These are phyloP conservation scores for Acanthurus tractus DNA, from an alignment of 2,797 vertebrate genomes.

Conservation along the genomic window DNA sequence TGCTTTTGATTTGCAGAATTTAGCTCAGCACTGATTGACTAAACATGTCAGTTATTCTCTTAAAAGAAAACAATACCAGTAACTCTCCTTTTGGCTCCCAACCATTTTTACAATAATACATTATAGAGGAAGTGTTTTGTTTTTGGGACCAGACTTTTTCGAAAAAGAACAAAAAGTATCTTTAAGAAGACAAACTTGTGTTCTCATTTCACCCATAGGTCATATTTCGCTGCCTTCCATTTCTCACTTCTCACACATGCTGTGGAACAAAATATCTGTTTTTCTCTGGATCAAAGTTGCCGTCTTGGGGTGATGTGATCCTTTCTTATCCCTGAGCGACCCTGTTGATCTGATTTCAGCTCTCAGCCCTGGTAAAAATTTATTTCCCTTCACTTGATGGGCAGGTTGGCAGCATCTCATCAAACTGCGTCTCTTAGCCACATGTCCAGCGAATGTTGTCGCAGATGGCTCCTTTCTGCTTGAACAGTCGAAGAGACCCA, in stretches of 20 bases:
- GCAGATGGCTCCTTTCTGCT: slow-evolving; percentile 61
- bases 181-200: neutral
- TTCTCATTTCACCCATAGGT: neutral
- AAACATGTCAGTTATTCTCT: neutral
- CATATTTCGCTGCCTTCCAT: neutral
- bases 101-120: neutral
- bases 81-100: neutral
- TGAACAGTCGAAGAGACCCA: slow-evolving; percentile 40
- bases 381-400: slow-evolving; percentile 34
- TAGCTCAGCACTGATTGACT: neutral
- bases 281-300: slow-evolving; percentile 20
- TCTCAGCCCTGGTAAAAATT: slow-evolving; percentile 19
- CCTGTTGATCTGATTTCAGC: slow-evolving; percentile 25
- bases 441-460: slow-evolving; percentile 45
- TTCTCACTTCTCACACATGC: neutral
- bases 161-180: neutral
- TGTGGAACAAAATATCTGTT: slow-evolving; percentile 2
- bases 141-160: neutral
- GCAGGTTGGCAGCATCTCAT: slow-evolving; percentile 37
- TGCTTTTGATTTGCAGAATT: slow-evolving; percentile 8
- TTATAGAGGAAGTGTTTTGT: neutral
- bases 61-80: neutral
- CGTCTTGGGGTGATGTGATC: slow-evolving; percentile 5
- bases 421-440: slow-evolving; percentile 38
- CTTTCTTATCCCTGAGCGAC: slow-evolving; percentile 1